Conservation (phyloP, 2,797 vertebrate genomes). For the Sarcoramphus papa region DNA sequence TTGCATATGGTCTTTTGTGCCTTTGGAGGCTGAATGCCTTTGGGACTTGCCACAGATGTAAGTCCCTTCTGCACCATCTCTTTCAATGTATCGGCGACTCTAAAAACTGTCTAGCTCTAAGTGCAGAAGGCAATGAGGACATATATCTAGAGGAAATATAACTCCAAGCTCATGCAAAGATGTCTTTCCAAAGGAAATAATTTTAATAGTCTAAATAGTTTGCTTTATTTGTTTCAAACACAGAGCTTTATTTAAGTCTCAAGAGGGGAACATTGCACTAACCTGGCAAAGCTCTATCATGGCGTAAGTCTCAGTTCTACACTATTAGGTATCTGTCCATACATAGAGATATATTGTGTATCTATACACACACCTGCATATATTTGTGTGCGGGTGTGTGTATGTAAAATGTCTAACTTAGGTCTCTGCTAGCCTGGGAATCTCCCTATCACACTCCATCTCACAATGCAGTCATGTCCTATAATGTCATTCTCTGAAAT, state of each 20-base stretch:
- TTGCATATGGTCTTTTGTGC: not conserved
- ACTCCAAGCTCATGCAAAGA: not conserved
- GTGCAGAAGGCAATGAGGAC: not conserved
- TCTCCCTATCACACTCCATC: not conserved
- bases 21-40: not conserved
- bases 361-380: not conserved
- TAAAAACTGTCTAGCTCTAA: not conserved
- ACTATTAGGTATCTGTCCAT: not conserved
- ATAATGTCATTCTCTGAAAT: not conserved
- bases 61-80: slow-evolving; percentile 15
- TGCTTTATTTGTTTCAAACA: not conserved
- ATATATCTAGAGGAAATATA: not conserved
- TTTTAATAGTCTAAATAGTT: not conserved
- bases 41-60: not conserved
- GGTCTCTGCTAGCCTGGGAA: not conserved
- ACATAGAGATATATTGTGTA: not conserved
- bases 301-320: not conserved
- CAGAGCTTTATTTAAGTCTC: not conserved
- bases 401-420: not conserved
- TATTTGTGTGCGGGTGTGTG: not conserved
- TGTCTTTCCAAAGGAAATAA: not conserved
- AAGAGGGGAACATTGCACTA: not conserved
- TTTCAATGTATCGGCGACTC: not conserved
- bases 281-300: not conserved
- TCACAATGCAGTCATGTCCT: not conserved